A percentile compares a stretch with the other conserved stretches of the same genome.
Evolutionary conservation across 2,797 vertebrate genomes (phyloP).

Genomic region (Sphaeramia orbicularis): DNA sequence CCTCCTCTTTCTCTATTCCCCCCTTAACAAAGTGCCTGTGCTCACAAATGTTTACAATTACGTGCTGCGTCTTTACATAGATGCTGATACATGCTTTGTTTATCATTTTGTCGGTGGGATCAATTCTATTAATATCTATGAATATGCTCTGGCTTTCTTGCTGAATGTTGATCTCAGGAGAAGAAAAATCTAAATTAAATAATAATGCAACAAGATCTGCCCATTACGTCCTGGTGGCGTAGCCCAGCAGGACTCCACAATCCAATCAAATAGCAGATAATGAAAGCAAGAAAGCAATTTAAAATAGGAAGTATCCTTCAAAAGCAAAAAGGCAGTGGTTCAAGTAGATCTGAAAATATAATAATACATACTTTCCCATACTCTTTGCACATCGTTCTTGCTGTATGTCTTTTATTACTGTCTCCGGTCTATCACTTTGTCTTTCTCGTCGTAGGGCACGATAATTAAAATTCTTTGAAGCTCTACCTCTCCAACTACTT

Average conservation of each 20-base stretch:
- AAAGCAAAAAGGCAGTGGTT: conserved; percentile 49
- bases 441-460: conserved; percentile 41
- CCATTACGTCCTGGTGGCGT: conserved; percentile 66
- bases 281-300: conserved; percentile 73
- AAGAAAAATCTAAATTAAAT: conserved; percentile 60
- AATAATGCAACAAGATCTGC: conserved; percentile 52
- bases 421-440: conserved; percentile 54
- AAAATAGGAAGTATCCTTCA: conserved; percentile 59
- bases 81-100: conserved; percentile 8
- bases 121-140: conserved; percentile 43
- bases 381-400: conserved; percentile 28
- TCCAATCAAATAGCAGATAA: conserved; percentile 79
- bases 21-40: background rate
- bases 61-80: background rate
- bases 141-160: conserved; percentile 32
- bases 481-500: conserved; percentile 61
- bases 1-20: background rate
- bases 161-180: conserved; percentile 23
- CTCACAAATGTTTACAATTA: conserved; percentile 1
- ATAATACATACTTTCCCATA: conserved; percentile 48
- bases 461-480: conserved; percentile 79
- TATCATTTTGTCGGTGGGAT: conserved; percentile 16
- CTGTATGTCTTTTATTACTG: conserved; percentile 14
- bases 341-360: conserved; percentile 58
- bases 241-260: conserved; percentile 71